A percentile compares a stretch with the other conserved stretches of the same genome.
Conservation (phyloP, 2,113 vertebrate species). For the Diadophis punctatus region DNA sequence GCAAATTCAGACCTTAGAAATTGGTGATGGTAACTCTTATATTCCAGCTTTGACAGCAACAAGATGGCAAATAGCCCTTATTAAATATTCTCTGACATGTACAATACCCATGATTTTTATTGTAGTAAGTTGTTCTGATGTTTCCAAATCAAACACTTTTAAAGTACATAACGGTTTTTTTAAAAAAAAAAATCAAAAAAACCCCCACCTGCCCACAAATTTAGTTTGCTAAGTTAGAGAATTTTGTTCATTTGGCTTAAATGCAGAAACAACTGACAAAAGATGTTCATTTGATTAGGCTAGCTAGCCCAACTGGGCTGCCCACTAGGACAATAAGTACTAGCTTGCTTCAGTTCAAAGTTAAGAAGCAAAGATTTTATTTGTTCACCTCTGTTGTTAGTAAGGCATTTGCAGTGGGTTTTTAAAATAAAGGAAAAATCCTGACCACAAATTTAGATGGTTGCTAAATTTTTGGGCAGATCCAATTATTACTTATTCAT, state of each 20-base stretch:
- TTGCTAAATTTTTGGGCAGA: slow-evolving; percentile 49
- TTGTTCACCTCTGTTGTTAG: slow-evolving; percentile 26
- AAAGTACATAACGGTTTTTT: neutral
- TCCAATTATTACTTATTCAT: slow-evolving; percentile 56
- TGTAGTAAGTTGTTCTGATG: neutral
- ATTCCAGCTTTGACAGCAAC: neutral
- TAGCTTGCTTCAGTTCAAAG: slow-evolving; percentile 33
- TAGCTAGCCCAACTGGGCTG: slow-evolving; percentile 28
- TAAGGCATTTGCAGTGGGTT: slow-evolving; percentile 39
- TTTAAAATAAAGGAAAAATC: slow-evolving; percentile 26
- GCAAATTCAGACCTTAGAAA: neutral
- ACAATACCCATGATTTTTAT: neutral
- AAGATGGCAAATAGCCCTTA: neutral
- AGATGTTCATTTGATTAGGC: slow-evolving; percentile 16
- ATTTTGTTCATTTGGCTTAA: slow-evolving; percentile 23
- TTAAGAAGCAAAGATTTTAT: slow-evolving; percentile 43
- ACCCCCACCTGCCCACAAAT: neutral
- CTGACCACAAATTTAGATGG: slow-evolving; percentile 57
- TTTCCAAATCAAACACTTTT: slow-evolving; percentile 12
- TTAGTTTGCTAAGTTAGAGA: slow-evolving; percentile 4
- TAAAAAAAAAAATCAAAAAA: neutral
- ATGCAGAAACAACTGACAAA: slow-evolving; percentile 8
- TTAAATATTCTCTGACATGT: neutral
- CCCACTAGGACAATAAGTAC: slow-evolving; percentile 37
- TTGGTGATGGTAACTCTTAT: neutral